A percentile compares a stretch with the other conserved stretches of the same genome.
Evolutionary conservation across 2,113 vertebrate genomes (phyloP).

Genomic region (Pygoscelis antarcticus): DNA sequence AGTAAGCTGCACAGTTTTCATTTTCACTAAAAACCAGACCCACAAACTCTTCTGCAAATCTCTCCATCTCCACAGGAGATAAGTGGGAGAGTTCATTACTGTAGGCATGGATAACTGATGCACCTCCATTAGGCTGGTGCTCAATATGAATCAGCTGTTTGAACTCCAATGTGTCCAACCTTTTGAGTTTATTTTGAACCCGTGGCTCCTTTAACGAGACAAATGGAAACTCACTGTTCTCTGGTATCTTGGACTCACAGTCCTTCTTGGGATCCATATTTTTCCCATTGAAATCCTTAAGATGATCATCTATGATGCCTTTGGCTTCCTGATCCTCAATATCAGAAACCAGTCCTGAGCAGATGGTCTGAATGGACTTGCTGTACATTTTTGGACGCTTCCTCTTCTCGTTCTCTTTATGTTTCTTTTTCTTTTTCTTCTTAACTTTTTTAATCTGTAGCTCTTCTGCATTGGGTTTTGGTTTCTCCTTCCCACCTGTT

Average conservation of each 20-base stretch:
- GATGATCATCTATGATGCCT: constrained; percentile 74
- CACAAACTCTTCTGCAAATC: constrained; percentile 95
- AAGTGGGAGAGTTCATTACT: constrained; percentile 89
- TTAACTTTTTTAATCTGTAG: constrained; percentile 97
- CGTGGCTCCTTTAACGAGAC: constrained; percentile 75
- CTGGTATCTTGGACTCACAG: constrained; percentile 71
- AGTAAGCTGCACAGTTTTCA: constrained; percentile 88
- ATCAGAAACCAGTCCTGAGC: constrained; percentile 85
- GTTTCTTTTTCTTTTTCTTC: constrained; percentile 99
- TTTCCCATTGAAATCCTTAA: constrained; percentile 76
- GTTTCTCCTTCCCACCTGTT: constrained; percentile 89
- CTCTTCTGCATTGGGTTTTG: constrained; percentile 87
- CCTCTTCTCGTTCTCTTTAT: constrained; percentile 94
- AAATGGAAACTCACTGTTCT: constrained; percentile 78
- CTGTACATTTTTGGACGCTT: constrained; percentile 96
- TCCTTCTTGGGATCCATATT: constrained; percentile 75
- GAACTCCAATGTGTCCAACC: constrained; percentile 88
- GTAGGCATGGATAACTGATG: constrained; percentile 93
- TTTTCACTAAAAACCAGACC: constrained; percentile 93
- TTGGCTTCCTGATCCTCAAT: constrained; percentile 80
- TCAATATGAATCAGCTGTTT: constrained; percentile 91
- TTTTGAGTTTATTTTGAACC: constrained; percentile 78
- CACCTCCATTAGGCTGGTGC: constrained; percentile 96
- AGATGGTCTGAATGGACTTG: constrained; percentile 93
- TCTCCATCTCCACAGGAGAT: constrained; percentile 88